Evolutionary conservation across 2,888 invertebrate genomes (phyloP).

Genomic region (Standfussiana lucernea): DNA sequence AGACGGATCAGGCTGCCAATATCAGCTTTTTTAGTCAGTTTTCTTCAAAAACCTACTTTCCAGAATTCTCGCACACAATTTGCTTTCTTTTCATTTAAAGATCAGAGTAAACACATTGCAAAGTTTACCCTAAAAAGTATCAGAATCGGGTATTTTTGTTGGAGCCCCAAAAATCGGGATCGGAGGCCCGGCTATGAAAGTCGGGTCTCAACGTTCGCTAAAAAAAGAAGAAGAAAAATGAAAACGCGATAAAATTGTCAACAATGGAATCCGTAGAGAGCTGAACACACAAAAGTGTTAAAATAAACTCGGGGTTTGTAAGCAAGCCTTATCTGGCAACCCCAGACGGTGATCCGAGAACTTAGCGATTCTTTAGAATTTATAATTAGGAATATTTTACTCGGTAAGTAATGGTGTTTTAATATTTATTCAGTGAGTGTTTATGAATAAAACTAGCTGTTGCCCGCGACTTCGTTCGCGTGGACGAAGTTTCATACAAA

Average conservation of each 20-base stretch:
- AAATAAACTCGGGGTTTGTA: conserved; percentile 76
- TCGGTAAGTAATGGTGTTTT: conserved; percentile 53
- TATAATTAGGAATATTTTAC: conserved; percentile 60
- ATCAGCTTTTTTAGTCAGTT: not conserved
- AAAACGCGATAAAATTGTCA: conserved; percentile 71
- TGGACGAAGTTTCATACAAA: too few species aligned
- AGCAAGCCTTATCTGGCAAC: conserved; percentile 82
- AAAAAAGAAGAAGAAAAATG: conserved; percentile 43
- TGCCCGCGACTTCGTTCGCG: too few species aligned
- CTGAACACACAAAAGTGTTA: conserved; percentile 76
- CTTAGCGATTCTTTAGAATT: conserved; percentile 70
- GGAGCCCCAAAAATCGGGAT: conserved; percentile 34
- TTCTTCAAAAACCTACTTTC: conserved; percentile 1
- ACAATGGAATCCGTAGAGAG: conserved; percentile 71
- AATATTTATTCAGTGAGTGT: conserved; percentile 66
- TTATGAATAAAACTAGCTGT: conserved; percentile 38
- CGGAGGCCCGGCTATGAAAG: conserved; percentile 6
- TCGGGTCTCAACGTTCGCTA: conserved; percentile 23
- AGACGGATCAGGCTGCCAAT: not conserved
- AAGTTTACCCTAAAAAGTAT: conserved; percentile 36
- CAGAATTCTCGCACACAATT: conserved; percentile 11
- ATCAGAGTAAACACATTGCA: conserved; percentile 34
- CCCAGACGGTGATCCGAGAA: conserved; percentile 78
- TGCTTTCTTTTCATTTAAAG: conserved; percentile 28
- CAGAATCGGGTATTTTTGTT: conserved; percentile 21